phyloP scores from a whole-genome alignment of 2,797 vertebrate genomes.

The Esox lucius region DNA sequence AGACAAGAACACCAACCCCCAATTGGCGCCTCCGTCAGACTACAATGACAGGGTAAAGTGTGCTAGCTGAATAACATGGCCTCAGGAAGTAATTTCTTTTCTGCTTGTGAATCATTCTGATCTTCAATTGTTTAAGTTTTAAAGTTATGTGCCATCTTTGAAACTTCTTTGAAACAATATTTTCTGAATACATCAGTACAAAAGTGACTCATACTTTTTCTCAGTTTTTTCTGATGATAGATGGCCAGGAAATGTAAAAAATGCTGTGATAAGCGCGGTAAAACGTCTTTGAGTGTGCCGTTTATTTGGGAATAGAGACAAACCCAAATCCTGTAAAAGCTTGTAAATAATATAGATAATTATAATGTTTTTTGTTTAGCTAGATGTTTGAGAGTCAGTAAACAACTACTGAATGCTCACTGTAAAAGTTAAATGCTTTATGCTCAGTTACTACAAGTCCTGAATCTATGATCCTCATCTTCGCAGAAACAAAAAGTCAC shows the following conservation, averaged over 20 bases:
- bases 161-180: background rate
- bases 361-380: background rate
- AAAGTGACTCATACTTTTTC: background rate
- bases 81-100: background rate
- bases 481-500: background rate
- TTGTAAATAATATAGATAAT: background rate
- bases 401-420: background rate
- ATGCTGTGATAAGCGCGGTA: constrained; percentile 41
- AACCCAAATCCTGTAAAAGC: background rate
- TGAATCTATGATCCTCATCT: background rate
- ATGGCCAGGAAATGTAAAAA: constrained; percentile 46
- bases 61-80: background rate
- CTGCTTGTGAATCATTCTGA: background rate
- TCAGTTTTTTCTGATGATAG: too few species aligned
- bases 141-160: background rate
- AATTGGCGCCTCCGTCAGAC: constrained; percentile 33
- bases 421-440: background rate
- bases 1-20: background rate
- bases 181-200: background rate
- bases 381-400: background rate
- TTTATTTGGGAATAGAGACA: background rate
- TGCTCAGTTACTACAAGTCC: background rate
- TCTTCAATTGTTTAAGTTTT: background rate
- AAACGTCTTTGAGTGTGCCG: background rate
- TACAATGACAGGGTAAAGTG: constrained; percentile 4